These are phyloP conservation scores for Pollenia amentaria DNA, from an alignment of 2,888 invertebrate species.

Conservation along the genomic window DNA sequence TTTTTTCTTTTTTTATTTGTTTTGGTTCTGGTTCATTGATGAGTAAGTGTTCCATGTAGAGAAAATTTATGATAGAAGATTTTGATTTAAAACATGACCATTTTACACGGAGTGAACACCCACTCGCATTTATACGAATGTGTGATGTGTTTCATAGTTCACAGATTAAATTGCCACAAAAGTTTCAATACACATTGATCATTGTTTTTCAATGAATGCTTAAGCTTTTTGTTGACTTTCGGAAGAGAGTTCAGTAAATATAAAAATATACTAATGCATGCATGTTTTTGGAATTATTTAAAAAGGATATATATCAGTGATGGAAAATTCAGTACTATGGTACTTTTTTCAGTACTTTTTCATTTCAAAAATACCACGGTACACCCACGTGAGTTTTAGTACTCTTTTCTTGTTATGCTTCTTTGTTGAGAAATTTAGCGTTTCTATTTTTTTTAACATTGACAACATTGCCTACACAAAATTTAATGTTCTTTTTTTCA, in stretches of 20 bases:
- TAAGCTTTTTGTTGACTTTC: conserved; percentile 1
- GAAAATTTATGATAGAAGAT: conserved; percentile 62
- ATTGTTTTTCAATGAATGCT: conserved; percentile 34
- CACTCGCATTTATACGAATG: neutral
- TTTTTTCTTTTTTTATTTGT: conserved; percentile 16
- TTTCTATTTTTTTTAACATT: no score
- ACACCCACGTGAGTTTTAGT: no score
- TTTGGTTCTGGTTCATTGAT: conserved; percentile 67
- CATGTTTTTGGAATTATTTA: neutral
- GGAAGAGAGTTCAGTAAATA: conserved; percentile 9
- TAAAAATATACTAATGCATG: neutral
- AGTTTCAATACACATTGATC: conserved; percentile 38
- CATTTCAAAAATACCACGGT: no score
- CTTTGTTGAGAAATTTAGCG: no score
- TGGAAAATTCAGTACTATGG: no score
- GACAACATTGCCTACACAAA: no score
- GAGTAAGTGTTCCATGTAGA: conserved; percentile 59
- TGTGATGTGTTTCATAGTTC: conserved; percentile 43
- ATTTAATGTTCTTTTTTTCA: no score
- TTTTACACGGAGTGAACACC: neutral
- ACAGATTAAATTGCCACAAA: conserved; percentile 60
- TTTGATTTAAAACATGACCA: conserved; percentile 59
- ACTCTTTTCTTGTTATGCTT: no score
- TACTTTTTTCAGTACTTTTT: no score
- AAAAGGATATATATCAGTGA: no score